Evolutionary conservation across 1,140 invertebrate genomes (phyloP).

Genomic region (Eueides isabella): DNA sequence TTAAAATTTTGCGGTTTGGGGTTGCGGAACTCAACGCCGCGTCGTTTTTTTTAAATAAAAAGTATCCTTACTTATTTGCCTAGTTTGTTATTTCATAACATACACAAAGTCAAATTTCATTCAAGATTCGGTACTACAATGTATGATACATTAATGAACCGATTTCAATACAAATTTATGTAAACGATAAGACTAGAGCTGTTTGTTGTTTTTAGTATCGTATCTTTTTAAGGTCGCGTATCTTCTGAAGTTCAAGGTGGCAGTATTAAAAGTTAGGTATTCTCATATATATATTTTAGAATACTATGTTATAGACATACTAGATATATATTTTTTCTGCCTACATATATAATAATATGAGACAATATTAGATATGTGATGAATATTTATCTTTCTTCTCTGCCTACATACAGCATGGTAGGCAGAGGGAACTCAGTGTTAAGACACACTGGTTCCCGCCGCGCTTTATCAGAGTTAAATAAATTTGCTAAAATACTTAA

Average conservation of each 20-base stretch:
- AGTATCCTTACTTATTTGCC: neutral
- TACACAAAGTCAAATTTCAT: neutral
- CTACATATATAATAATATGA: too few species aligned
- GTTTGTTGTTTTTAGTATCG: neutral
- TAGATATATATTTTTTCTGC: neutral
- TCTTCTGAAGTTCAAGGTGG: neutral
- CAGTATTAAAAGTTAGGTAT: neutral
- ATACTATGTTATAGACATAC: neutral
- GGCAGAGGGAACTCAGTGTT: neutral
- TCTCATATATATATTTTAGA: neutral
- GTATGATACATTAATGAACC: neutral
- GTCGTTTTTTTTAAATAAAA: too few species aligned
- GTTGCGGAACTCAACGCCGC: too few species aligned
- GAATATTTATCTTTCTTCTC: too few species aligned
- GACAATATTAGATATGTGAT: too few species aligned
- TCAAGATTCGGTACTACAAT: neutral
- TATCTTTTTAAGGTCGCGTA: neutral
- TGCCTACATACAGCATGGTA: too few species aligned
- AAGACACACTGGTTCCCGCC: neutral
- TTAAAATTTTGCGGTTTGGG: too few species aligned
- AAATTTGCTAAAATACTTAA: too few species aligned
- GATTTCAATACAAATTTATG: conserved; percentile 4
- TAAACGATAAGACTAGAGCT: neutral
- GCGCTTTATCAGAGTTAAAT: too few species aligned
- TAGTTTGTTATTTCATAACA: neutral